Evolutionary conservation across 2,888 invertebrate species (phyloP), one percentile per base, ranked within the genome.

Genomic region (Bruchidius siliquastri): DNA sequence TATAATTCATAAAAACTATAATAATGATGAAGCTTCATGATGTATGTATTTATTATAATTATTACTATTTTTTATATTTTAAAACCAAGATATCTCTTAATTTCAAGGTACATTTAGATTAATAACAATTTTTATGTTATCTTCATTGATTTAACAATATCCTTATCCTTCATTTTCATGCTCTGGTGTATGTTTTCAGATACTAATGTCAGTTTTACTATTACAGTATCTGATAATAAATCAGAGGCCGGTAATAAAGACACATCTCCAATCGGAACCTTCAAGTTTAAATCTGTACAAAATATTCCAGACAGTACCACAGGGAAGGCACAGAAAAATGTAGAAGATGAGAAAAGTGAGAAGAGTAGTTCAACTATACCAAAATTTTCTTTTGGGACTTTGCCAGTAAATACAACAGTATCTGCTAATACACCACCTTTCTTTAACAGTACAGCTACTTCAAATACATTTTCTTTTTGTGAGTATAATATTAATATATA

Each of bases 281-380:
- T 78, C 72, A 74, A 73, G 30, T 79, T 80, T 73, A 80, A 80
- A 72, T 73, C 80, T 21, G 74, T 75, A 21, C 74, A 76, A 72
- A 77, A 74, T 70, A 70, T 79, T 72, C 79, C 81, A 68, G 78
- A 79, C 72, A 80, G 77, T 74, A 80, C 80, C 8, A 78, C 79
- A 72, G 80, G 74, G 69, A 80, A 81, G 72, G 26, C 71, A 69
- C 71, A 74, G 68, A 67, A 3, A 49, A 13, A 49, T 18, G 13
- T 1, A 49, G 13, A 49, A 49, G 49, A 8, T 8, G 49, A 49
- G 30, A 30, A 30, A 30, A 30, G 8, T 49, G 49, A 49, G 1
- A 49, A 49, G 18, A 49, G 49, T 49, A 49, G 49, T 49, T 13
- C 49, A 49, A 13, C 49, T 49, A 13, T 30, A 68, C 76, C 72